These are phyloP conservation scores for Chrysochloris asiatica DNA, from an alignment of 2,113 vertebrate species.

Conservation along the genomic window DNA sequence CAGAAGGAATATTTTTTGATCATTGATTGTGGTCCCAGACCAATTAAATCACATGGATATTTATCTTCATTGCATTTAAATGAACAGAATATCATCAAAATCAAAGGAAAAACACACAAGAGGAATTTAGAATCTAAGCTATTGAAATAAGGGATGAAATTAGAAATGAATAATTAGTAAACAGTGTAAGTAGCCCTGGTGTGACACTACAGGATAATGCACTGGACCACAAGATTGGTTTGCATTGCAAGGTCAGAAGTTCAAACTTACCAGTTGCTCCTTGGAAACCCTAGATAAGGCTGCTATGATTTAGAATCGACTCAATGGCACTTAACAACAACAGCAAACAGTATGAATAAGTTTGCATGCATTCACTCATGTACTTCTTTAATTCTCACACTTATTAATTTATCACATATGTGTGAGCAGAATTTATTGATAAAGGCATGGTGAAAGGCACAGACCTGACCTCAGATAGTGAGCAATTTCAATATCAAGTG, in stretches of 20 bases:
- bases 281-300: no score
- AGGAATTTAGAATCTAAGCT: not conserved
- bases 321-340: no score
- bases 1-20: not conserved
- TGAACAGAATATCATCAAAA: not conserved
- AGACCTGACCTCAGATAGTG: not conserved
- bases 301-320: no score
- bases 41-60: no score
- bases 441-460: not conserved
- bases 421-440: not conserved
- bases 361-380: not conserved
- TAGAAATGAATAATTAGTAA: not conserved
- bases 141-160: not conserved
- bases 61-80: not conserved
- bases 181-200: no score
- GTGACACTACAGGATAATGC: no score
- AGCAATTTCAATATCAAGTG: not conserved
- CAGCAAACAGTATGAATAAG: not conserved
- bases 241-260: no score
- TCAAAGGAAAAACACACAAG: not conserved
- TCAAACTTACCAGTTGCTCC: no score
- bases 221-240: no score
- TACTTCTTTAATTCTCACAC: not conserved
- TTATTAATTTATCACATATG: not conserved
- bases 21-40: not conserved